A percentile compares a stretch with the other conserved stretches of the same genome.
phyloP scores from a whole-genome alignment of 2,888 invertebrate species.

The Netelia fuscicornis region DNA sequence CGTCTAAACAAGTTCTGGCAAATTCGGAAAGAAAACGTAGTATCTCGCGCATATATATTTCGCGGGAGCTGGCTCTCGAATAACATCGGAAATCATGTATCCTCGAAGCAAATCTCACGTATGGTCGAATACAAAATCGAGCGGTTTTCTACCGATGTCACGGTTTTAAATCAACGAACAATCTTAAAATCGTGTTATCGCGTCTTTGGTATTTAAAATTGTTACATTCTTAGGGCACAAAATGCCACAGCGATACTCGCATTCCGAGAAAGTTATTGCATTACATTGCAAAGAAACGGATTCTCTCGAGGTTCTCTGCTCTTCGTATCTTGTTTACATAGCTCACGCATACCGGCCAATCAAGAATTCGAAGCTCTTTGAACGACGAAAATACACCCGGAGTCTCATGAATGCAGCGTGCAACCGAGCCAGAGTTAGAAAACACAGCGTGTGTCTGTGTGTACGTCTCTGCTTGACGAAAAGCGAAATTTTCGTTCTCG shows the following conservation, averaged over 20 bases:
- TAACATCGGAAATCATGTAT: background rate
- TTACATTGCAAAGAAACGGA: background rate
- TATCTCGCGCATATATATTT: background rate
- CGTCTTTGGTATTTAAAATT: background rate
- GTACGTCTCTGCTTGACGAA: background rate
- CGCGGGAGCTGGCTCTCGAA: background rate
- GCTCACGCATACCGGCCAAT: constrained; percentile 25
- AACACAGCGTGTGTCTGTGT: background rate
- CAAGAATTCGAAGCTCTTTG: constrained; percentile 39
- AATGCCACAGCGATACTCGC: background rate
- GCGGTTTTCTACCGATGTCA: background rate
- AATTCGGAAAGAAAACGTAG: constrained; percentile 21
- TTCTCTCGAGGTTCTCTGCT: background rate
- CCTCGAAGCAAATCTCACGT: background rate
- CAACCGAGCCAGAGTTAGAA: constrained; percentile 2
- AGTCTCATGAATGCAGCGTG: constrained; percentile 1
- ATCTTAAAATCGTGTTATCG: background rate
- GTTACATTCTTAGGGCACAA: background rate
- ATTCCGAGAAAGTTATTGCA: background rate
- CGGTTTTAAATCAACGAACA: background rate
- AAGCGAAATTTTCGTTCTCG: constrained; percentile 18
- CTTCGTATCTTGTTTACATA: constrained; percentile 47
- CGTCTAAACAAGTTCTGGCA: constrained; percentile 44
- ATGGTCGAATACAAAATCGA: background rate
- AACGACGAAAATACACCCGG: constrained; percentile 46